Base-by-base conservation (phyloP, 2,888 invertebrate genomes). In the Lumbricus terrestris region DNA sequence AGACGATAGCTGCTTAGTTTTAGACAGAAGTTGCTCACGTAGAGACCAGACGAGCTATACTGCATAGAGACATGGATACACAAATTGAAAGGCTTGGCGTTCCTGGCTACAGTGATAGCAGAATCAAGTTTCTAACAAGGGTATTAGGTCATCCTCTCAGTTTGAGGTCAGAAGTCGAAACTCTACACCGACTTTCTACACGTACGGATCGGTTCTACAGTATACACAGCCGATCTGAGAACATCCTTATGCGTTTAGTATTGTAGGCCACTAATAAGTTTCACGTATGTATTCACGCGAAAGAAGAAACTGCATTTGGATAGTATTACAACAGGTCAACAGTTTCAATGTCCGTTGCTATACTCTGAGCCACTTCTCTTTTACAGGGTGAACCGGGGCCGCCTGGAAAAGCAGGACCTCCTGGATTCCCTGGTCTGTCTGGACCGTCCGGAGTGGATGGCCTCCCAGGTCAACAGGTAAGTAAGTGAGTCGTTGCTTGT, bases 381-480 rank as follows among this genome's bases (percentile, higher is more conserved):
- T 33, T 40, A 20, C 15, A 89, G 89, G 89, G 89, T n/a, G 89
- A 89, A 15, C 42, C 47, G 16, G 89, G 89, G 33, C 34, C n/a
- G 18, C 69, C 89, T 4, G 89, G 89, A 18, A 89, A 89, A 37
- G 20, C 89, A 34, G 85, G 85, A 20, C 85, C 37, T 35, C 85
- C 85, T 85, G 85, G 85, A 20, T 37, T 16, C 85, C 33, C 85
- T 85, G 85, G 85, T 35, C n/a, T 85, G 85, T 18, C 85, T 85
- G 85, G 85, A 85, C 85, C 85, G 18, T 37, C 85, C 4, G 85
- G 85, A 85, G 1, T 85, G 23, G 85, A 85, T 85, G 88, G 88
- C 20, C 40, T 88, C 6, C 88, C 88, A 34, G 88, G 88, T 8
- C 88, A 88, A 42, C 88, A 88, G 42, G 88, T 88, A 23, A 38